Base-by-base conservation (phyloP, 2,797 vertebrate genomes). In the Pempheris klunzingeri region DNA sequence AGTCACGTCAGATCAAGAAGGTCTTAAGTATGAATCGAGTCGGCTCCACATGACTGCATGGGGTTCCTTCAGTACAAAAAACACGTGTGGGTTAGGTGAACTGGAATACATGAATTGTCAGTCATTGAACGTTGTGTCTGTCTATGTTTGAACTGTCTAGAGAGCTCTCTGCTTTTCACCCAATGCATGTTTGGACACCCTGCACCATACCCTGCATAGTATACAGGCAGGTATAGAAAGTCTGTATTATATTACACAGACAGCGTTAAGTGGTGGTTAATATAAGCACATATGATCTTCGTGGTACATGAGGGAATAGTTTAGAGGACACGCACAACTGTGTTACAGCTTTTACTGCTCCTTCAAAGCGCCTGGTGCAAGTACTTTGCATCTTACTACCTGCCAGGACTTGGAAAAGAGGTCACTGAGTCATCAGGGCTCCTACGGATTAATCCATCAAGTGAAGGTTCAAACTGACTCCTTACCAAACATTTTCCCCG, bases 361-460 rank as follows among this genome's bases (percentile, higher is more conserved):
- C 3, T 71, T 53, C 9, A 49, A 36, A 53, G 10, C 13, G 9
- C 3, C 20, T 63, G 54, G 38, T 43, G 46, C 58, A 63, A 81
- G 62, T 34, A 54, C 1, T 71, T 74, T 52, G n/a, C 61, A 53
- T 68, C 24, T 63, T 32, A 18, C 8, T 30, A 39, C 43, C 47
- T 46, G 53, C 63, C 63, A 17, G 13, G 6, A 58, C 49, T 57
- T 44, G 52, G 66, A 50, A 67, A 68, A 36, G 2, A 53, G 47
- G 34, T 24, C 34, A 61, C 11, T 20, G 20, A 60, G 46, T 58
- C 44, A 60, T n/a, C 46, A 34, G 15, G 17, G 22, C 36, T 66
- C 53, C 36, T 43, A 14, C 15, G 43, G 36, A 74, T 74, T 46
- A 52, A 66, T 82, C 70, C 24, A n/a, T 63, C 36, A 57, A 57